These are phyloP conservation scores for Eremobia ochroleuca DNA, from an alignment of 2,888 invertebrate genomes.

Conservation along the genomic window DNA sequence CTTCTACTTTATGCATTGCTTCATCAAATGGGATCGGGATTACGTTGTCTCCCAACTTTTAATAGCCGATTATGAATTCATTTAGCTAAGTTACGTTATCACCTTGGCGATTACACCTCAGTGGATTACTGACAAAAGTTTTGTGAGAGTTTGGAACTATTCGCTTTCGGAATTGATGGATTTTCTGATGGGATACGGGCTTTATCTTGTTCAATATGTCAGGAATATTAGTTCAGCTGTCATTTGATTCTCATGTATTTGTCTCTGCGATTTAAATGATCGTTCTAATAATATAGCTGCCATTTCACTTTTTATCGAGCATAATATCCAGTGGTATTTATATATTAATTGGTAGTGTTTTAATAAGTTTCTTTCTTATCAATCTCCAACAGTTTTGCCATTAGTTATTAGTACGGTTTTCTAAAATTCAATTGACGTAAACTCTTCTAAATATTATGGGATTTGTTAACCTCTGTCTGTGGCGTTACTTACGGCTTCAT, in stretches of 20 bases:
- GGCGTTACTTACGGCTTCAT: background rate
- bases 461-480: background rate
- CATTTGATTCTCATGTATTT: conserved; percentile 18
- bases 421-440: too few relatives aligned
- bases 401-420: background rate
- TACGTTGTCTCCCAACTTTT: conserved; percentile 46
- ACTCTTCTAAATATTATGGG: background rate
- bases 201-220: conserved; percentile 15
- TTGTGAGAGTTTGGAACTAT: conserved; percentile 28
- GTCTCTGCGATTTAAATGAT: conserved; percentile 12
- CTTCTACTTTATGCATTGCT: conserved; percentile 50
- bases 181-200: conserved; percentile 13
- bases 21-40: conserved; percentile 39
- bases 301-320: background rate
- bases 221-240: background rate
- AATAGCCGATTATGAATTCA: conserved; percentile 59
- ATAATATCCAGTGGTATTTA: background rate
- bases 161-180: conserved; percentile 29
- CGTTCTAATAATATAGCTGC: background rate
- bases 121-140: conserved; percentile 30
- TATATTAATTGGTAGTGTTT: background rate
- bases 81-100: conserved; percentile 38
- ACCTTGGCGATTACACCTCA: conserved; percentile 23
- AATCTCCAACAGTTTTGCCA: background rate
- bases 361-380: background rate